Conservation (phyloP, 2,888 invertebrate species). For the Dioctria linearis region DNA sequence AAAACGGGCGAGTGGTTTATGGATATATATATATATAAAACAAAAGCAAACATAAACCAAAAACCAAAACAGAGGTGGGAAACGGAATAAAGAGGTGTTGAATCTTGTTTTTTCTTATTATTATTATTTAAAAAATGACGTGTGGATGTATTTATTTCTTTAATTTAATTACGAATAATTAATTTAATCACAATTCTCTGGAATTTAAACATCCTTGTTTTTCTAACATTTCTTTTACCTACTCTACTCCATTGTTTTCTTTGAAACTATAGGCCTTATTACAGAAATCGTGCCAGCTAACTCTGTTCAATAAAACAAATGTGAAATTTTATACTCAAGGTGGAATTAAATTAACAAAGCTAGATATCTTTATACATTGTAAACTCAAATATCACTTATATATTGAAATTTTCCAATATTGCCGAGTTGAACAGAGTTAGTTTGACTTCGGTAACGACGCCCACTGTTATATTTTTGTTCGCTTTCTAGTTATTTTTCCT, state of each 20-base stretch:
- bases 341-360: too few relatives aligned
- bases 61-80: constrained; percentile 29
- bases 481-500: not conserved
- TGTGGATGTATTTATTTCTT: not conserved
- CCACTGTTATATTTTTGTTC: not conserved
- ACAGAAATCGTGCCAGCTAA: not conserved
- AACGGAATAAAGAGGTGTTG: constrained; percentile 29
- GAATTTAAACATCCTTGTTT: constrained; percentile 39
- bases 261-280: not conserved
- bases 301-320: too few relatives aligned
- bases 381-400: too few relatives aligned
- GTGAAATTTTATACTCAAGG: too few relatives aligned
- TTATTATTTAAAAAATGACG: constrained; percentile 14
- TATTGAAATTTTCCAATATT: too few relatives aligned
- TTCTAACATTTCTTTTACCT: constrained; percentile 44
- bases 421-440: too few relatives aligned
- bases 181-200: constrained; percentile 50
- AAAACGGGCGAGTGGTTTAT: not conserved
- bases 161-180: constrained; percentile 48
- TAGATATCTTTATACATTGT: too few relatives aligned
- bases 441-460: too few relatives aligned
- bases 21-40: not conserved
- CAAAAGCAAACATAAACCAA: constrained; percentile 19
- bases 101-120: not conserved
- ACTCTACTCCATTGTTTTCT: constrained; percentile 14